phyloP scores from a whole-genome alignment of 2,888 invertebrate species.

The Dugesia japonica region DNA sequence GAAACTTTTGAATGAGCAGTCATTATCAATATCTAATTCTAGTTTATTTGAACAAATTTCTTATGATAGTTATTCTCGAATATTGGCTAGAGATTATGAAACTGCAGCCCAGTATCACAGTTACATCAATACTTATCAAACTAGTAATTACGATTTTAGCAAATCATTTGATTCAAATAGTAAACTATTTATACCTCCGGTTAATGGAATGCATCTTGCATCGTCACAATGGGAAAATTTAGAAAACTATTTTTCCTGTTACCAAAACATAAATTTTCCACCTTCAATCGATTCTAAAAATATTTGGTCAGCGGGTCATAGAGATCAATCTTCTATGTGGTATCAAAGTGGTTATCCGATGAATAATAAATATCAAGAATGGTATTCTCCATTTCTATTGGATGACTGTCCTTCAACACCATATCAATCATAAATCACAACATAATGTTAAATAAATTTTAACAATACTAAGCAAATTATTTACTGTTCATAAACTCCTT shows the following conservation, averaged over 20 bases:
- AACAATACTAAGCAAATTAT: background rate
- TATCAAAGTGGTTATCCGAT: background rate
- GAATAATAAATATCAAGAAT: background rate
- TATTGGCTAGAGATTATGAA: background rate
- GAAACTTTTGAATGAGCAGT: background rate
- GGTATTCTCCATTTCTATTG: background rate
- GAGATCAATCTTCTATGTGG: background rate
- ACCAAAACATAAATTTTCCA: background rate
- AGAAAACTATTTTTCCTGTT: background rate
- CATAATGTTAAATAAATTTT: background rate
- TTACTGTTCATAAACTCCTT: background rate
- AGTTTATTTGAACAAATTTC: conserved; percentile 9
- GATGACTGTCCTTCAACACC: background rate
- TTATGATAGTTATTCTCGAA: background rate
- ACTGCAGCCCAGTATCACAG: background rate
- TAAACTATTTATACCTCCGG: background rate
- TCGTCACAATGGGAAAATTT: background rate
- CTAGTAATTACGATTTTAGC: background rate
- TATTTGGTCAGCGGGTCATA: background rate
- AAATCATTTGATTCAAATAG: background rate
- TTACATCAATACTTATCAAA: background rate
- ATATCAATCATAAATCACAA: background rate
- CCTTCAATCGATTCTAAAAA: background rate
- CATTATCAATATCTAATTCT: background rate
- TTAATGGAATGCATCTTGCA: background rate